These are phyloP conservation scores for Ceyx margarethae DNA, from an alignment of 2,113 vertebrate species.

Conservation along the genomic window DNA sequence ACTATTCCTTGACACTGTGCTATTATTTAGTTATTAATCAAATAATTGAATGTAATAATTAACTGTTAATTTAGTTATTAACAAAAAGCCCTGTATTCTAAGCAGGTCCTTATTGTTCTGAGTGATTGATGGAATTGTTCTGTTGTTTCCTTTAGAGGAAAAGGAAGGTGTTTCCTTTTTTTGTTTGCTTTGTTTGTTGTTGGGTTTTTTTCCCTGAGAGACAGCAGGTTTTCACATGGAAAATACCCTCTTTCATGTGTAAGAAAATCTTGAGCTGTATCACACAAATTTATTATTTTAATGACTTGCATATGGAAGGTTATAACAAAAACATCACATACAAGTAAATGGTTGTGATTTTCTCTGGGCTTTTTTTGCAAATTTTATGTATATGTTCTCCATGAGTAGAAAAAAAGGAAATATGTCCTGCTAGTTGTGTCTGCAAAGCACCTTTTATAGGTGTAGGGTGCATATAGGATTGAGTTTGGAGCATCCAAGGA, in stretches of 20 bases:
- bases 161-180: too few relatives aligned
- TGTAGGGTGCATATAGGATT: background rate
- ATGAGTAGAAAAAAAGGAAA: background rate
- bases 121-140: background rate
- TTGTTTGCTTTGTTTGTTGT: too few relatives aligned
- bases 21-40: background rate
- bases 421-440: background rate
- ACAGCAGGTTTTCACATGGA: conserved; percentile 36
- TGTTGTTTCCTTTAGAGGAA: background rate
- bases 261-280: background rate
- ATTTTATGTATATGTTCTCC: background rate
- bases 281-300: background rate
- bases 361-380: background rate
- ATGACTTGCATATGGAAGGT: background rate
- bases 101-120: background rate
- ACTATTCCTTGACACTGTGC: background rate
- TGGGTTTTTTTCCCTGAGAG: background rate
- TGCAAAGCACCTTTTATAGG: background rate
- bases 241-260: background rate
- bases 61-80: background rate
- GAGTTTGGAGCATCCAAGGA: background rate
- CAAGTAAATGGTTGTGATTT: background rate
- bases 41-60: background rate
- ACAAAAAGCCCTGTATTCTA: background rate
- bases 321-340: background rate